Percentiles rank a stretch among this genome's conserved stretches.
Conservation (phyloP, 2,797 vertebrate species). For the Poecilia velifera region DNA sequence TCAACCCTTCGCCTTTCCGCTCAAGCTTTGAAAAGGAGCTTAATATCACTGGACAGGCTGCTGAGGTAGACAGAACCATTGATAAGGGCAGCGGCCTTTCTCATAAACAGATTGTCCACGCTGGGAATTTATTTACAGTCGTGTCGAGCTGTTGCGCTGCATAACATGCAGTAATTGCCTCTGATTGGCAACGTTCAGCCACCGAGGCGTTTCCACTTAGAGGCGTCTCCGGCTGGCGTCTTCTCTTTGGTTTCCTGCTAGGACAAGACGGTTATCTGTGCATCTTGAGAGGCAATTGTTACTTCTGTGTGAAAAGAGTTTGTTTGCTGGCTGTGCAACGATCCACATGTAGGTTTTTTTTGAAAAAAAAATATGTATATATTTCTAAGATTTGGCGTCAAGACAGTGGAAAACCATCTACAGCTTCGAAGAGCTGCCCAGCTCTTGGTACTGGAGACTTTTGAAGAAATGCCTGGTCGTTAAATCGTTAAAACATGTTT, state of each 20-base stretch:
- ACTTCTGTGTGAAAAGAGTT: neutral
- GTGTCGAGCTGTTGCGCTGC: slow-evolving; percentile 41
- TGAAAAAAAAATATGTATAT: neutral
- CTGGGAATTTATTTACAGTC: slow-evolving; percentile 34
- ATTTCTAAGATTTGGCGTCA: neutral
- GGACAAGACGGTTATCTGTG: slow-evolving; percentile 27
- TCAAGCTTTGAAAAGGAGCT: slow-evolving; percentile 45
- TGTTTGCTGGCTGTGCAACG: neutral
- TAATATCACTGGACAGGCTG: slow-evolving; percentile 39
- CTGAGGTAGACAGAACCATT: slow-evolving; percentile 39
- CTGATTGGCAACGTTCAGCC: slow-evolving; percentile 58
- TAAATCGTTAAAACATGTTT: neutral
- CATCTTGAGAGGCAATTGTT: slow-evolving; percentile 9
- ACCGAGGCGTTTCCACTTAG: slow-evolving; percentile 40
- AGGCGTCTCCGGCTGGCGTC: slow-evolving; percentile 19
- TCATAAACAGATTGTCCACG: slow-evolving; percentile 43
- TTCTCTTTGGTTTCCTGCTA: slow-evolving; percentile 13
- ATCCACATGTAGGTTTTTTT: neutral
- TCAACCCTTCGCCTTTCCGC: slow-evolving; percentile 46
- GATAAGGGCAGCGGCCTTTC: slow-evolving; percentile 36
- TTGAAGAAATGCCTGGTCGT: neutral
- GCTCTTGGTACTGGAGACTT: neutral
- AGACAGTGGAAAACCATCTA: neutral
- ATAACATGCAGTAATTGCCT: slow-evolving; percentile 45
- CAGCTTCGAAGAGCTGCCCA: neutral